phyloP scores from a whole-genome alignment of 2,113 vertebrate genomes.

The Rhombomys opimus region DNA sequence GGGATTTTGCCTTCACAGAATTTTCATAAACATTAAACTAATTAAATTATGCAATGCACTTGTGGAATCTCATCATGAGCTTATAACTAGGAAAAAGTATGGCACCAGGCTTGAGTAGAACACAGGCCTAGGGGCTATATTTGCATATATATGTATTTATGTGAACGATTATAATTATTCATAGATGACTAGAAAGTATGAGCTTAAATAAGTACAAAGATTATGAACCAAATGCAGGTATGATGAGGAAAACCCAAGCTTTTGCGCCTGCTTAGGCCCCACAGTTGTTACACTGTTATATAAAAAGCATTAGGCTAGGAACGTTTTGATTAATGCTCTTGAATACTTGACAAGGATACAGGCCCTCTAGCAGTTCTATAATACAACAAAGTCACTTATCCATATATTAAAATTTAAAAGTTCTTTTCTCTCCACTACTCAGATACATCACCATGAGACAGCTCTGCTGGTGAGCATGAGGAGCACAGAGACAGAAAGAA shows the following conservation, averaged over 20 bases:
- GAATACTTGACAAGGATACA: background rate
- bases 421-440: background rate
- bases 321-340: background rate
- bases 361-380: background rate
- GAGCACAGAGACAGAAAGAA: background rate
- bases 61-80: conserved; percentile 48
- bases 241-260: conserved; percentile 41
- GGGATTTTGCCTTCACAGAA: conserved; percentile 54
- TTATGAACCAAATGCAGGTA: conserved; percentile 10
- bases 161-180: conserved; percentile 4
- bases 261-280: background rate
- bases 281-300: background rate
- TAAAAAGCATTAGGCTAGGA: background rate
- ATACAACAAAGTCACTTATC: background rate
- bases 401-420: conserved; percentile 26
- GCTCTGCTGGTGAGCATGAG: background rate
- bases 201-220: conserved; percentile 40
- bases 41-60: conserved; percentile 54
- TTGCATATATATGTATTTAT: background rate
- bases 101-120: conserved; percentile 4
- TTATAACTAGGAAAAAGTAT: conserved; percentile 49
- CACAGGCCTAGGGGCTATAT: conserved; percentile 4
- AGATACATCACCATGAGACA: conserved; percentile 30
- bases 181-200: background rate
- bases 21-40: conserved; percentile 70